Conservation (phyloP, 2,888 invertebrate species). For the Hoplodrina ambigua region DNA sequence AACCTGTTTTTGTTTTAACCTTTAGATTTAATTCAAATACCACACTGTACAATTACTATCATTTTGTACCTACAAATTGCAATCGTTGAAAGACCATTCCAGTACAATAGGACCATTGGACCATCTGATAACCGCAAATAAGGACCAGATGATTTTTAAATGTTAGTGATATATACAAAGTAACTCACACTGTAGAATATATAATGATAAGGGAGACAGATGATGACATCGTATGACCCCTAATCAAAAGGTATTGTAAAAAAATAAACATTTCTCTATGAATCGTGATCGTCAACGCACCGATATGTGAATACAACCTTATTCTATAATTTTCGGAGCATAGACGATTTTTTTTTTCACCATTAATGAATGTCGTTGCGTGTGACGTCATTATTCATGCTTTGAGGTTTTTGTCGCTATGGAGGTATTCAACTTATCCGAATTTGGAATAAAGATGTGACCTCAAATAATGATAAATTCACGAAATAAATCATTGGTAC, state of each 20-base stretch:
- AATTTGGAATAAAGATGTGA: conserved; percentile 11
- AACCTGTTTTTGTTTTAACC: too few relatives aligned
- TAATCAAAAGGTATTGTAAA: conserved; percentile 54
- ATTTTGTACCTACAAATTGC: conserved; percentile 37
- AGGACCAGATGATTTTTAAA: conserved; percentile 20
- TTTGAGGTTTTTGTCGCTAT: neutral
- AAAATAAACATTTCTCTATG: conserved; percentile 53
- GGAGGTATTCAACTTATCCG: neutral
- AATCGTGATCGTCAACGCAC: conserved; percentile 48
- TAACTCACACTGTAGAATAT: conserved; percentile 27
- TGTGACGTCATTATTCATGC: neutral
- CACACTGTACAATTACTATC: neutral
- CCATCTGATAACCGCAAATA: conserved; percentile 25
- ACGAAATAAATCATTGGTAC: neutral
- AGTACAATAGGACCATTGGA: neutral
- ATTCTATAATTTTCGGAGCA: conserved; percentile 16
- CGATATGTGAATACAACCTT: conserved; percentile 45
- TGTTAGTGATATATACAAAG: conserved; percentile 42
- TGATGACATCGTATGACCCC: conserved; percentile 45
- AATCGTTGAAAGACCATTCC: conserved; percentile 7
- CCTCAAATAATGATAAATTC: neutral
- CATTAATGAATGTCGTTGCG: neutral
- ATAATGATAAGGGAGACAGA: conserved; percentile 39
- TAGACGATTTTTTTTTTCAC: conserved; percentile 7
- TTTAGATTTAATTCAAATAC: neutral